phyloP scores from a whole-genome alignment of 2,888 invertebrate species.

The Nowickia ferox region DNA sequence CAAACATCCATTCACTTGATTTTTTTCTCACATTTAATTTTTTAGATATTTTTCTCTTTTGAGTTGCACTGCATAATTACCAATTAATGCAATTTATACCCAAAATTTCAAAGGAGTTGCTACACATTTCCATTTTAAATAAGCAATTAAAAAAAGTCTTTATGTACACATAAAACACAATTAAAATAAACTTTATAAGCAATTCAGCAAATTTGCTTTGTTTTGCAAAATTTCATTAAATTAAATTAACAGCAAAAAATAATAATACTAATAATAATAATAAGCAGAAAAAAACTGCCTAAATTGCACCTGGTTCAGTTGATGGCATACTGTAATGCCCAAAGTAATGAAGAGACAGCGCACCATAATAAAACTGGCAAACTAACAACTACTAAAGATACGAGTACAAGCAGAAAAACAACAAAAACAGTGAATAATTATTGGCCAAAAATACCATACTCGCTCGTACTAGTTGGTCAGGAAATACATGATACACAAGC shows the following conservation, averaged over 20 bases:
- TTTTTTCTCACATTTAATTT: background rate
- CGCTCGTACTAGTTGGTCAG: constrained; percentile 25
- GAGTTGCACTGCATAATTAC: background rate
- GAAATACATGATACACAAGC: constrained; percentile 35
- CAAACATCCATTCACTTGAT: background rate
- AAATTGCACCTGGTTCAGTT: constrained; percentile 57
- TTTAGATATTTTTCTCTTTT: background rate
- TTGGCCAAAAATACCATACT: background rate
- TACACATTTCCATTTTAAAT: constrained; percentile 34
- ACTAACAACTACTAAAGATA: no score
- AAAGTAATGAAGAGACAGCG: constrained; percentile 32
- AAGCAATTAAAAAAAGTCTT: constrained; percentile 24
- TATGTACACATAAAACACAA: constrained; percentile 12
- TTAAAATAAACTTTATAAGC: constrained; percentile 35
- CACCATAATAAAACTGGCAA: constrained; percentile 38
- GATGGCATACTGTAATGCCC: constrained; percentile 39
- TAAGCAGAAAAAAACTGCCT: constrained; percentile 5
- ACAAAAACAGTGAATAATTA: constrained; percentile 32
- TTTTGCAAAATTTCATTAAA: constrained; percentile 42
- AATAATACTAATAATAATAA: no score
- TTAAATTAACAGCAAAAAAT: constrained; percentile 36
- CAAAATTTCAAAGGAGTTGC: constrained; percentile 19
- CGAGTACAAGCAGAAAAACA: background rate
- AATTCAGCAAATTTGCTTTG: constrained; percentile 16
- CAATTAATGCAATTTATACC: constrained; percentile 10